A percentile compares a stretch with the other conserved stretches of the same genome.
Evolutionary conservation across 2,797 vertebrate species (phyloP).

Genomic region (Sciurus carolinensis): DNA sequence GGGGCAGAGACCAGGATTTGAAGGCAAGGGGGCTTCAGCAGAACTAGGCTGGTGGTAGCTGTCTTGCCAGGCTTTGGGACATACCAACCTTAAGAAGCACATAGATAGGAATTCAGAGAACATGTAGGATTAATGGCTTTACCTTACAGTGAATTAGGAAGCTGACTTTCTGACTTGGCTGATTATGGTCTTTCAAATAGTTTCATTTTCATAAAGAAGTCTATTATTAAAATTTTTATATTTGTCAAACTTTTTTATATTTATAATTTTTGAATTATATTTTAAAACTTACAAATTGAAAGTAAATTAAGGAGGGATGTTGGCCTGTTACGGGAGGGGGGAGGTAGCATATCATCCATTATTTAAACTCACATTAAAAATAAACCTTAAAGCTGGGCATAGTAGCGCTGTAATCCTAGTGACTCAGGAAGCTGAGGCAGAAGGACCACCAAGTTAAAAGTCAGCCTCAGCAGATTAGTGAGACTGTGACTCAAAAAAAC

Average conservation of each 20-base stretch:
- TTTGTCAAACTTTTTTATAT: background rate
- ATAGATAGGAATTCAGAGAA: background rate
- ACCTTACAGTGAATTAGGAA: background rate
- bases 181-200: background rate
- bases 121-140: background rate
- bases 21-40: background rate
- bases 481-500: too few relatives aligned
- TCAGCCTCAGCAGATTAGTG: too few relatives aligned
- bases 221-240: background rate
- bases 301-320: constrained; percentile 1
- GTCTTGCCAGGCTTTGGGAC: background rate
- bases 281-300: background rate
- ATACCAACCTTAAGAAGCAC: background rate
- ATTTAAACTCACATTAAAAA: constrained; percentile 59
- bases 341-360: background rate
- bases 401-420: too few relatives aligned
- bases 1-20: background rate
- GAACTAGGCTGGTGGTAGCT: background rate
- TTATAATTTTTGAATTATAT: background rate
- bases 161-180: background rate
- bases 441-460: too few relatives aligned
- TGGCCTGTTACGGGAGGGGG: background rate
- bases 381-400: background rate
- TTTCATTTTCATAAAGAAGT: background rate
- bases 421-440: too few relatives aligned